Evolutionary conservation across 2,888 invertebrate species (phyloP).

Genomic region (Diadromus collaris): DNA sequence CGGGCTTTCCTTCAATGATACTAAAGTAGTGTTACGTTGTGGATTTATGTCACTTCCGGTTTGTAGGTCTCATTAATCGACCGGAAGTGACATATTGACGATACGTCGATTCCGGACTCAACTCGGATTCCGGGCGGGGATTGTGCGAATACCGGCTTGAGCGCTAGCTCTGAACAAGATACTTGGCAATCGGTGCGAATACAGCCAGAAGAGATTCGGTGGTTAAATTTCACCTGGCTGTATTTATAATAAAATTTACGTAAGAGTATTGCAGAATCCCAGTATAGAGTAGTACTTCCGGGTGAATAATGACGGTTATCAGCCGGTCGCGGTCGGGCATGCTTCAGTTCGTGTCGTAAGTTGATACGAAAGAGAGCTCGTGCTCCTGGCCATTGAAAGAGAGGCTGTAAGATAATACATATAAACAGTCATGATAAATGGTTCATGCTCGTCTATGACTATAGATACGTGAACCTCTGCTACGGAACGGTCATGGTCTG

Average conservation of each 20-base stretch:
- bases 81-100: too few relatives aligned
- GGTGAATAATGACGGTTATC: constrained; percentile 51
- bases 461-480: constrained; percentile 28
- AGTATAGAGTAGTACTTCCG: constrained; percentile 27
- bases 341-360: constrained; percentile 50
- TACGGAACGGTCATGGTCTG: constrained; percentile 42
- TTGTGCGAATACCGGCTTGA: too few relatives aligned
- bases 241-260: constrained; percentile 26
- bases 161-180: too few relatives aligned
- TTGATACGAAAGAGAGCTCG: constrained; percentile 57
- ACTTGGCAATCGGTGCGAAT: too few relatives aligned
- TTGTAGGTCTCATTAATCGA: not conserved
- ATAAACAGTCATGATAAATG: constrained; percentile 69
- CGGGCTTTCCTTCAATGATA: too few relatives aligned
- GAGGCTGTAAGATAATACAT: constrained; percentile 65
- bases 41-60: not conserved
- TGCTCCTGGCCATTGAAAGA: constrained; percentile 48
- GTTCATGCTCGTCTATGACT: constrained; percentile 51
- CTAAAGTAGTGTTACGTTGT: not conserved
- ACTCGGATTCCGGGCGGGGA: too few relatives aligned
- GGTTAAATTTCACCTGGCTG: not conserved
- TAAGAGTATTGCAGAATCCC: constrained; percentile 2
- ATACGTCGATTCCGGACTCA: too few relatives aligned
- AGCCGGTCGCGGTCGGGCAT: constrained; percentile 20
- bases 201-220: too few relatives aligned